Evolutionary conservation across 2,888 invertebrate species (phyloP), one percentile per base, ranked within the genome.

Genomic region (Entomobrya proxima): DNA sequence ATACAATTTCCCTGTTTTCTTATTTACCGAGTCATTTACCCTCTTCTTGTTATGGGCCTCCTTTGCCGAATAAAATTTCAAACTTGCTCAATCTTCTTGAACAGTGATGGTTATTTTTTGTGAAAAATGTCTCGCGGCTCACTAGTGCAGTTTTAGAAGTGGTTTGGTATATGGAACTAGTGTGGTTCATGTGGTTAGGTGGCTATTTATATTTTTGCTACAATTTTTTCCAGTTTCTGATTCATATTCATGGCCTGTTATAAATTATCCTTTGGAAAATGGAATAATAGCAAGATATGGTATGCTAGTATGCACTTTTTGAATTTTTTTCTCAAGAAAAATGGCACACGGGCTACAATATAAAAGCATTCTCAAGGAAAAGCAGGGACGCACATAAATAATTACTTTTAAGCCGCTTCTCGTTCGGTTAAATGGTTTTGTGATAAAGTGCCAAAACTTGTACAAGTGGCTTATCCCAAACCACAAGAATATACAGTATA

Each of bases 401-500:
- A 69, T 69, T 69, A 69, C 67, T 69, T 69, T 69, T 69, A 69
- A 69, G 67, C 67, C 40, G 13, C 40, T 69, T 69, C 27, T 11
- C 15, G 44, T 11, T 27, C 40, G 67, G 67, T 44, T 69, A 40
- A 69, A 69, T 47, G 44, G 44, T 72, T 44, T 44, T 44, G 44
- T 72, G 69, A 72, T 72, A 72, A 72, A 72, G 69, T 72, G 69
- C 69, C 69, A 72, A 72, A 72, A 72, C 69, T 72, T 72, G 69
- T 72, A 72, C 44, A 72, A 72, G 69, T 72, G 69, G 69, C 69
- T 44, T 72, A 47, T 47, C 69, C 44, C 44, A 30, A 44, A 72
- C 69, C 69, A 27, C 69, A 72, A 37, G 40, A 69, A 64, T 37
- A 40, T 40, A 40, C 9, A 13, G 44, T 40, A 11, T 40, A 13